Percentiles rank a stretch among this genome's conserved stretches.
These are phyloP conservation scores for Lordiphosa mommai DNA, from an alignment of 1,140 invertebrate species.

Conservation along the genomic window DNA sequence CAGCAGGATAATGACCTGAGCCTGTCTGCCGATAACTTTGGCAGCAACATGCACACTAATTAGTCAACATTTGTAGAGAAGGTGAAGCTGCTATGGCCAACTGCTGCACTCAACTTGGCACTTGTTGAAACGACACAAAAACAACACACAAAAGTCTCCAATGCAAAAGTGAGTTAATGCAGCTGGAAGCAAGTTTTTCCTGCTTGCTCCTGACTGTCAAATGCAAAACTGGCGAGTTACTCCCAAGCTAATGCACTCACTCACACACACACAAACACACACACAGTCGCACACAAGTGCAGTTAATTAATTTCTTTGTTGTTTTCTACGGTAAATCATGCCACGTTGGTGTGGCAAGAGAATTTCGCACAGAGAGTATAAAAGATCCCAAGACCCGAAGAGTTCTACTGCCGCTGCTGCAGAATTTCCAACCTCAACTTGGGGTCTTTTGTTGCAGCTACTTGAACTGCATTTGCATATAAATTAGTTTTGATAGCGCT, in stretches of 20 bases:
- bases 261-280: conserved; percentile 26
- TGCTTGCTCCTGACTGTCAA: conserved; percentile 69
- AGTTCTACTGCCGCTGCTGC: background rate
- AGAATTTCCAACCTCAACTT: conserved; percentile 12
- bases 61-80: conserved; percentile 47
- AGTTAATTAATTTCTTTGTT: conserved; percentile 78
- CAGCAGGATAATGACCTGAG: conserved; percentile 61
- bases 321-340: conserved; percentile 76
- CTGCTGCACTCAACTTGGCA: conserved; percentile 57
- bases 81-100: conserved; percentile 8
- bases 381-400: background rate
- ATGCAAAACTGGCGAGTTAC: conserved; percentile 56
- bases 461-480: conserved; percentile 77
- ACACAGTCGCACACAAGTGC: conserved; percentile 45
- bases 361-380: conserved; percentile 27
- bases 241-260: conserved; percentile 72
- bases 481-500: conserved; percentile 74
- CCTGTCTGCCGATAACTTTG: conserved; percentile 47
- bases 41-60: conserved; percentile 76
- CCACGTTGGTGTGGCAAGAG: conserved; percentile 39
- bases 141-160: conserved; percentile 19
- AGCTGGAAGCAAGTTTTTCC: conserved; percentile 64
- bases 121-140: conserved; percentile 45
- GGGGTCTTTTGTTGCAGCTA: conserved; percentile 52
- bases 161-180: conserved; percentile 73